These are phyloP conservation scores for Gymnothorax reevesii DNA, from an alignment of 2,797 vertebrate species.

Conservation along the genomic window DNA sequence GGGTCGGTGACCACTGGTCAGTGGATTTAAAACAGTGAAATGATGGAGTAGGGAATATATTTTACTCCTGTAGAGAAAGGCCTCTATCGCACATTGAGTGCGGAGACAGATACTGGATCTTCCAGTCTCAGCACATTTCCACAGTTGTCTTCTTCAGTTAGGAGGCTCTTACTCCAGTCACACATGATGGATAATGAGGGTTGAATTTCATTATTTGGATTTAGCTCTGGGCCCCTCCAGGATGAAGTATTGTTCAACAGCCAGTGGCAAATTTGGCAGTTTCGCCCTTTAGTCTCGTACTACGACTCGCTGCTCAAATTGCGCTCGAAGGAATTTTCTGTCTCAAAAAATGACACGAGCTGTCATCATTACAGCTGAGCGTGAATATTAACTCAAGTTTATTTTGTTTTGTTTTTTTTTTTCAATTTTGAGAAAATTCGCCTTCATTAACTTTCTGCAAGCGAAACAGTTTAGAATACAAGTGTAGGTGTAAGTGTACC, in stretches of 20 bases:
- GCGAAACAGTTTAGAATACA: no score
- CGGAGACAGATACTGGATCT: background rate
- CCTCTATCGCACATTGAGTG: background rate
- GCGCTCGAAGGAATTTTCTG: background rate
- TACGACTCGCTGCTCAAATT: background rate
- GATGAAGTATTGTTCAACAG: background rate
- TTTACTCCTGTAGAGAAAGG: background rate
- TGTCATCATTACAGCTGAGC: background rate
- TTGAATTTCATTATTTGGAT: background rate
- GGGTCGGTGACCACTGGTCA: no score
- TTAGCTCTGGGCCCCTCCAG: background rate
- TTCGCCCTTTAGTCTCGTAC: background rate
- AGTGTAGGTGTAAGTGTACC: no score
- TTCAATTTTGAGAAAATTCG: background rate
- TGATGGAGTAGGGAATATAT: background rate
- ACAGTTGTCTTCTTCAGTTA: background rate
- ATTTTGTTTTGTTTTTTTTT: background rate
- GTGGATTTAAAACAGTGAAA: no score
- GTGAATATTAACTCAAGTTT: background rate
- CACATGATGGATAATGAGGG: constrained; percentile 5
- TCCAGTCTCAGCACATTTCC: background rate
- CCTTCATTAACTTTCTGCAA: no score
- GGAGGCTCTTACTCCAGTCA: background rate
- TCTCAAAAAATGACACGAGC: background rate
- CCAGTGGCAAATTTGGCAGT: background rate